A percentile compares a stretch with the other conserved stretches of the same genome.
phyloP scores from a whole-genome alignment of 2,888 invertebrate genomes.

The Trachelus iudaicus region DNA sequence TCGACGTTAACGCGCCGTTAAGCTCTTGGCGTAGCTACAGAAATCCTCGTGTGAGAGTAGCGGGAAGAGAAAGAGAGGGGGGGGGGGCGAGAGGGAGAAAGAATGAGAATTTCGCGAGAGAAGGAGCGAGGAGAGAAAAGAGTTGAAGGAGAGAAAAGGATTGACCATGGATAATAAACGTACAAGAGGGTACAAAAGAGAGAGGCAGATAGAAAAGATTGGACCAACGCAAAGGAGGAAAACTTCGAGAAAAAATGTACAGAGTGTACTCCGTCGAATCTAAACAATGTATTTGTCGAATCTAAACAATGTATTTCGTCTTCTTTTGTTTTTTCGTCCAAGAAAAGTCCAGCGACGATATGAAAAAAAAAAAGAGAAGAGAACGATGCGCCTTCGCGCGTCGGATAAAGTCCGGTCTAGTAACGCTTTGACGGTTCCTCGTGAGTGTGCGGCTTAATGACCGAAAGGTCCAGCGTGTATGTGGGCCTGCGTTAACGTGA shows the following conservation, averaged over 20 bases:
- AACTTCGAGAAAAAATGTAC: not conserved
- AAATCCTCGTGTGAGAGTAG: not conserved
- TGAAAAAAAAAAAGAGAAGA: not conserved
- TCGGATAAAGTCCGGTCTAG: not conserved
- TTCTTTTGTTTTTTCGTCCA: not conserved
- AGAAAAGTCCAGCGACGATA: not conserved
- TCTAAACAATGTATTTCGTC: not conserved
- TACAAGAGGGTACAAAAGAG: no score
- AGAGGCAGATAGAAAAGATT: not conserved
- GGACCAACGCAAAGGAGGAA: not conserved
- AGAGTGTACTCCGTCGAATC: not conserved
- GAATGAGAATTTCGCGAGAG: slow-evolving; percentile 23
- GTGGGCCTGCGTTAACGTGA: slow-evolving; percentile 38
- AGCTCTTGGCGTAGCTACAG: not conserved
- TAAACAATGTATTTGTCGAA: not conserved
- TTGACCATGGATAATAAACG: no score
- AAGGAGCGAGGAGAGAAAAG: slow-evolving; percentile 18
- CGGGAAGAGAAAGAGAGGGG: slow-evolving; percentile 5
- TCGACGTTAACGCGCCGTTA: not conserved
- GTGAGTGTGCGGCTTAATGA: slow-evolving; percentile 34
- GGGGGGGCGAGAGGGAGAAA: not conserved
- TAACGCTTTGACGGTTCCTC: not conserved
- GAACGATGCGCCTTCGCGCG: not conserved
- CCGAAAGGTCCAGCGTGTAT: slow-evolving; percentile 34
- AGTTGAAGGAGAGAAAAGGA: no score